A percentile compares a stretch with the other conserved stretches of the same genome.
These are phyloP conservation scores for Protobothrops flavoviridis DNA, from an alignment of 2,113 vertebrate genomes.

Conservation along the genomic window DNA sequence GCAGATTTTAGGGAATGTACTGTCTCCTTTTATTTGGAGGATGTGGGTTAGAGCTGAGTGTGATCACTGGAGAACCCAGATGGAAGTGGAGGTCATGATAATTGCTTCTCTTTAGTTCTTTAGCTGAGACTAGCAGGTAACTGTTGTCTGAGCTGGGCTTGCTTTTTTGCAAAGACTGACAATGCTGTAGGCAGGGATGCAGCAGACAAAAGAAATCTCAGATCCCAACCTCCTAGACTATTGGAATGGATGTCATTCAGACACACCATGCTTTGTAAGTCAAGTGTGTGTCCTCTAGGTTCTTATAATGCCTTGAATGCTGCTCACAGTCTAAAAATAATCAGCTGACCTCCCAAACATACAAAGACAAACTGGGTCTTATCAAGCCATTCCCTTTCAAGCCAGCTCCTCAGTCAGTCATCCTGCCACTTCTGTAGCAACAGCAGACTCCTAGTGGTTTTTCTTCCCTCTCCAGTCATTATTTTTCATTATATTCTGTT, in stretches of 20 bases:
- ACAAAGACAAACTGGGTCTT: background rate
- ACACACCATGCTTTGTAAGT: background rate
- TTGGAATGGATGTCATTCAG: background rate
- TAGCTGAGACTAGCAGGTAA: background rate
- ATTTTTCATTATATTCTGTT: background rate
- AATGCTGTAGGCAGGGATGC: background rate
- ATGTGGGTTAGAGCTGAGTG: background rate
- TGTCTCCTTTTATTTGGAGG: background rate
- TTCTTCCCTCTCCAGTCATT: background rate
- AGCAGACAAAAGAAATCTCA: background rate
- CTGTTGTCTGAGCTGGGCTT: background rate
- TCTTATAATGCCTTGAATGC: background rate
- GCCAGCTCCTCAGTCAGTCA: background rate
- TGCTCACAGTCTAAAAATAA: background rate
- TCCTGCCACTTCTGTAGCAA: background rate
- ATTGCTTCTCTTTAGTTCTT: background rate
- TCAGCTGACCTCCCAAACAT: background rate
- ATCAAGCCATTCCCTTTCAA: background rate
- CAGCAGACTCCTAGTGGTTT: background rate
- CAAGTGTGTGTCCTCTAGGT: background rate
- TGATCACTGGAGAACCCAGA: background rate
- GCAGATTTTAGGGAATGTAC: background rate
- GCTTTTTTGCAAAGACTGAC: background rate
- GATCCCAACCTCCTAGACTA: background rate
- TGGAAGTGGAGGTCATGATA: background rate